Percentiles rank a stretch among this genome's conserved stretches.
Conservation (phyloP, 2,113 vertebrate species). For the Microcebus jonahi region DNA sequence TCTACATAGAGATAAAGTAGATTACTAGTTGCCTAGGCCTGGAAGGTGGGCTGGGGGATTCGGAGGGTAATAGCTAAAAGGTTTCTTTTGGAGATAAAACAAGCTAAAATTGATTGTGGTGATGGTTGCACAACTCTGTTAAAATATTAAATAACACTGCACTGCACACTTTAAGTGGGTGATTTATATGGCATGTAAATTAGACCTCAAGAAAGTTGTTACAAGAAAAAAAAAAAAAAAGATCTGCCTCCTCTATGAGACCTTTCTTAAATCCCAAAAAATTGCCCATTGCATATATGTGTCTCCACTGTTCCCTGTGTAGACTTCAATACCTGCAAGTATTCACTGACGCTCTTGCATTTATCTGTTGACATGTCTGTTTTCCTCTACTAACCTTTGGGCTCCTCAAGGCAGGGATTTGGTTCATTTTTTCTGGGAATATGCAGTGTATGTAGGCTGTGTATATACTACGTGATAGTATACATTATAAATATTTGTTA, state of each 20-base stretch:
- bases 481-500: neutral
- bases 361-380: neutral
- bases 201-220: neutral
- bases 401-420: neutral
- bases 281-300: neutral
- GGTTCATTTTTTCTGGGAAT: neutral
- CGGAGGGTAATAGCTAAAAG: neutral
- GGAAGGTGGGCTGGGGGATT: neutral
- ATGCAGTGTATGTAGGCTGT: neutral
- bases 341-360: neutral
- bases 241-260: neutral
- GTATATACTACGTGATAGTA: neutral
- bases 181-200: neutral
- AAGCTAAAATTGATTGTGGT: neutral
- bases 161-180: neutral
- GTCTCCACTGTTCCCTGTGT: neutral
- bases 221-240: neutral
- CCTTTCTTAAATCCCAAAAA: neutral
- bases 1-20: neutral
- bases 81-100: neutral
- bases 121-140: neutral
- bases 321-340: neutral
- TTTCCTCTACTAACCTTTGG: slow-evolving; percentile 20
- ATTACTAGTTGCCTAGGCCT: neutral
- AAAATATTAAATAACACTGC: neutral